Base-by-base conservation (phyloP, 2,797 vertebrate genomes). In the Hyperoplus lanceolatus region DNA sequence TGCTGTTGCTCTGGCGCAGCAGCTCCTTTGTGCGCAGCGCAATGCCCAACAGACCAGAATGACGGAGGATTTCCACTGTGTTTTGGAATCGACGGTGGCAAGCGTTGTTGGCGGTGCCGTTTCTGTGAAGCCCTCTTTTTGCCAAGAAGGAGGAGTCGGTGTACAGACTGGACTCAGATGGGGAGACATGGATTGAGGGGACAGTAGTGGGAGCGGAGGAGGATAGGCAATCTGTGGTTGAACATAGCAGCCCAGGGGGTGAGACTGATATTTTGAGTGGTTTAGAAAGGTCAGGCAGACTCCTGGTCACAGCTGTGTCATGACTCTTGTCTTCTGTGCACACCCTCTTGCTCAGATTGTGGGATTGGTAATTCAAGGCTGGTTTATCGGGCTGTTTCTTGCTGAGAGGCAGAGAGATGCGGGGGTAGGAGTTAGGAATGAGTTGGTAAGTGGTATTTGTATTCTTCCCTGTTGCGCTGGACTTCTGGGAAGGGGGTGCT, bases 1-100 rank as follows among this genome's bases (percentile, higher is more conserved):
- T 90, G 75, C 87, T 53, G 0, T 63, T 76, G 70, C 91, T 95
- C 85, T 94, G 94, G 6, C 83, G 89, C 70, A 94, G 83, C 56
- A 96, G 86, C 69, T 95, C 94, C 64, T 95, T 94, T 0, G 95
- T 95, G 66, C 82, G 89, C 77, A 95, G 57, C 0, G 95, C 94
- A 56, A 96, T 94, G 82, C 94, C 93, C 77, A 95, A 61, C 72
- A 96, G 82, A 18, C 94, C 94, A 0, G 94, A 95, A 21, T 93
- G 93, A 49, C 80, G 86, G 55, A 96, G 92, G 79, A 94, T 90
- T 71, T 94, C 88, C 54, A 92, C 66, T 0, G 95, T 95, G 90
- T 95, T 95, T 55, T 89, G 87, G 84, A 96, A 94, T 49, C 94
- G 93, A 7, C 78, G 86, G 53, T 93, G 89, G 53, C 77, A 91